These are phyloP conservation scores for Gymnoscopelus microlampas DNA, from an alignment of 2,797 vertebrate species.

Conservation along the genomic window DNA sequence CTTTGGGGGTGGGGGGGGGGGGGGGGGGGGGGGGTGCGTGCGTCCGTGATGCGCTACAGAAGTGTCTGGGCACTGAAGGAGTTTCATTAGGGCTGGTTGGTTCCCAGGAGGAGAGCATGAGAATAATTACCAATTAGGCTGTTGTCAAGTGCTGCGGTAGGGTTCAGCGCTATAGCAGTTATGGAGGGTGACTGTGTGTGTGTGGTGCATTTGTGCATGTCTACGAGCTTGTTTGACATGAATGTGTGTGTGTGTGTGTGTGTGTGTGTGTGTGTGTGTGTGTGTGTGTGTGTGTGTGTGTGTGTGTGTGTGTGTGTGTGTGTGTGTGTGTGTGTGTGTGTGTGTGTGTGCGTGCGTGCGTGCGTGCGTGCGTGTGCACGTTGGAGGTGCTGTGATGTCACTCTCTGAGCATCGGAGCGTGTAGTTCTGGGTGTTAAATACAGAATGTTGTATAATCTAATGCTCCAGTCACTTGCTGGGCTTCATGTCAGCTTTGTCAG, in stretches of 20 bases:
- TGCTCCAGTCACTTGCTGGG: constrained; percentile 71
- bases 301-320: constrained; percentile 12
- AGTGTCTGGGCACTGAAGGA: constrained; percentile 38
- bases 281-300: constrained; percentile 18
- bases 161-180: constrained; percentile 47
- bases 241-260: constrained; percentile 30
- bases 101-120: constrained; percentile 61
- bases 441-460: constrained; percentile 79
- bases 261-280: constrained; percentile 27
- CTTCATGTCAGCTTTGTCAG: constrained; percentile 86
- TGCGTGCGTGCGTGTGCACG: constrained; percentile 29
- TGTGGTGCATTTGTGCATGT: constrained; percentile 4
- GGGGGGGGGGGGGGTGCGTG: constrained; percentile 7
- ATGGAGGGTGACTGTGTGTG: constrained; percentile 44
- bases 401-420: constrained; percentile 78
- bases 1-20: not conserved
- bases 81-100: constrained; percentile 69
- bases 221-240: not conserved
- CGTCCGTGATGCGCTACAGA: constrained; percentile 54
- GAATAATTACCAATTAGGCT: constrained; percentile 79
- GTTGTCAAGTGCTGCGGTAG: constrained; percentile 63
- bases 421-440: constrained; percentile 74
- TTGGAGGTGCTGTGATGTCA: constrained; percentile 61
- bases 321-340: constrained; percentile 17
- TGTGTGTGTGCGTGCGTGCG: constrained; percentile 4